phyloP scores from a whole-genome alignment of 2,113 vertebrate genomes.

The Ceratotherium simum region DNA sequence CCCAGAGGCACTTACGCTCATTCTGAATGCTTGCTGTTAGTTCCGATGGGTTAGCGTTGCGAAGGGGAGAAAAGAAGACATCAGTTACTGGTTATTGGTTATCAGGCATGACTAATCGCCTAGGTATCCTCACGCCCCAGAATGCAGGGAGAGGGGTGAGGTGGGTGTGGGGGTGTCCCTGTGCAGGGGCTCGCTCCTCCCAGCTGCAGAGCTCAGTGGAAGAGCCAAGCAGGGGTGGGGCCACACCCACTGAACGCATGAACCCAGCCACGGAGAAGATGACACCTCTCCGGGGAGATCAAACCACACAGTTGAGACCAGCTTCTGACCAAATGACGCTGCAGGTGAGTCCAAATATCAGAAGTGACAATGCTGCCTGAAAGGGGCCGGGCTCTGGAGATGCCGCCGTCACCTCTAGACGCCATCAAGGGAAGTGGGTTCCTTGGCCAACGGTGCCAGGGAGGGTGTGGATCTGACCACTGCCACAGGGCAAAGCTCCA shows the following conservation, averaged over 20 bases:
- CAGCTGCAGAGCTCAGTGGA: background rate
- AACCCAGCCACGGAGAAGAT: background rate
- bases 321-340: background rate
- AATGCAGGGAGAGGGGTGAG: background rate
- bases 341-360: background rate
- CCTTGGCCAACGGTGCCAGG: fast-evolving
- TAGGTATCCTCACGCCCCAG: background rate
- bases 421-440: background rate
- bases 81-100: conserved; percentile 70
- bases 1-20: conserved; percentile 91
- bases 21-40: conserved; percentile 98
- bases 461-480: background rate
- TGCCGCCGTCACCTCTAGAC: background rate
- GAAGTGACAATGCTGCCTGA: background rate
- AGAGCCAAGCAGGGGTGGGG: background rate
- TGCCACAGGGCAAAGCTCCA: background rate
- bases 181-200: background rate
- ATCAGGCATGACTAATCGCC: background rate
- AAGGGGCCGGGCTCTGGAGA: background rate
- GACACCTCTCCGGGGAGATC: background rate
- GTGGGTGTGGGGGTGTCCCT: fast-evolving
- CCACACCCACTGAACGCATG: background rate
- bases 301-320: background rate
- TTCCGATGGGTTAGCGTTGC: conserved; percentile 87
- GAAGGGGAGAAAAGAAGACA: conserved; percentile 71